phyloP scores from a whole-genome alignment of 2,888 invertebrate species.

The Eudasyphora cyanicolor region DNA sequence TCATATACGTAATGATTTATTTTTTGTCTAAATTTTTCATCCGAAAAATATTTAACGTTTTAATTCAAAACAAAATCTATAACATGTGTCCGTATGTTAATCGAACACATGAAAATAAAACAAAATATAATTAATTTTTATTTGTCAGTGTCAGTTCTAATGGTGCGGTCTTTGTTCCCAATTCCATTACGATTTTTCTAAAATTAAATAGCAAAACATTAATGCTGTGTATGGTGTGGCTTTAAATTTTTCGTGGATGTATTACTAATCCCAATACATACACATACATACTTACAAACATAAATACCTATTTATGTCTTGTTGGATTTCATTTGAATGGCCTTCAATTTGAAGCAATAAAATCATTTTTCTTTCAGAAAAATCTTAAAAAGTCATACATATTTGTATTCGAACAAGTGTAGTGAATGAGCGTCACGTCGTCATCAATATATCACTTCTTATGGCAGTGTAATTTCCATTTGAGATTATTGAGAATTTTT shows the following conservation, averaged over 20 bases:
- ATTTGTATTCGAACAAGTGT: background rate
- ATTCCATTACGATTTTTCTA: background rate
- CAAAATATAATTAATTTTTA: conserved; percentile 5
- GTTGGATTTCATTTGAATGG: conserved; percentile 20
- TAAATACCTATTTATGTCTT: too few relatives aligned
- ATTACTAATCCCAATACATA: conserved; percentile 35
- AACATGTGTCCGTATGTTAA: background rate
- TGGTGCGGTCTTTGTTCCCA: background rate
- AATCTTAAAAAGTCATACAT: background rate
- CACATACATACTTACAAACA: too few relatives aligned
- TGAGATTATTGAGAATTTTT: conserved; percentile 21
- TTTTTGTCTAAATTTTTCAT: too few relatives aligned
- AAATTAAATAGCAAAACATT: background rate
- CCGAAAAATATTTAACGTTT: background rate
- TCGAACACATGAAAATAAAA: background rate
- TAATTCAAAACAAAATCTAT: conserved; percentile 20
- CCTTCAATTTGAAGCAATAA: conserved; percentile 44
- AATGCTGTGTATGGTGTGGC: background rate
- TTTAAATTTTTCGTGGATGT: background rate
- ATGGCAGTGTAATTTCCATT: conserved; percentile 14
- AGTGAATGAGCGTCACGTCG: background rate
- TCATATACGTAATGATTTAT: background rate
- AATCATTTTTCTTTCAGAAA: conserved; percentile 44
- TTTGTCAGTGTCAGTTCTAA: background rate
- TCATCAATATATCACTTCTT: background rate